Evolutionary conservation across 2,888 invertebrate species (phyloP), one percentile per base, ranked within the genome.

Genomic region (Seira sanloemensis): DNA sequence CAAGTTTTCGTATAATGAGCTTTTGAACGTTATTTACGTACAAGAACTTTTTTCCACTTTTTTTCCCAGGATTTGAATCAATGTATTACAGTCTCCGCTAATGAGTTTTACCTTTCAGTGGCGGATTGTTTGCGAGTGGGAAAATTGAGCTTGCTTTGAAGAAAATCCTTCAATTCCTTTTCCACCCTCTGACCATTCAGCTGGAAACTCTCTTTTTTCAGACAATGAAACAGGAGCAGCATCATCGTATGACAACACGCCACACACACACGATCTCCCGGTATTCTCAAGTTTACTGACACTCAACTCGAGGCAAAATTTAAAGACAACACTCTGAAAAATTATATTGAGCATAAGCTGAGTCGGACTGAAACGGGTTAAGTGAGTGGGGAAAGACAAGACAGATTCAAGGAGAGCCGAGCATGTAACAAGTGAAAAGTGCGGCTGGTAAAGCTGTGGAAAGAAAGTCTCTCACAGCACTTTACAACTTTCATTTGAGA

Each of bases 291-390:
- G 37, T 12, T 37, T 12, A 37, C 37, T n/a, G n/a, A n/a, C 37
- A 37, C 37, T 37, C 37, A 37, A 37, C 4, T 7, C 5, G 37
- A 37, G 19, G 25, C 1, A 5, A 58, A 71, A 27, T 71, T 77
- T 69, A 69, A 69, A 69, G 69, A 78, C 78, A 78, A 62, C 69
- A 78, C 78, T 71, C 62, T 19, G 23, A 2, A 50, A 16, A 16
- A 2, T n/a, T n/a, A n/a, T 67, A 67, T 66, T 66, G 23, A 78
- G 62, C 2, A 78, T 78, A 78, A 69, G 78, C 58, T 65, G 27
- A 37, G 21, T 69, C 58, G 78, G 71, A 78, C 5, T 50, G 50
- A n/a, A 1, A 16, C 50, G 16, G 12, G 50, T 50, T n/a, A 2
- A 50, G 50, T n/a, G n/a, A 12, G 50, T n/a, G 16, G 50, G 2